Evolutionary conservation across 2,113 vertebrate genomes (phyloP).

Genomic region (Penelope pileata): DNA sequence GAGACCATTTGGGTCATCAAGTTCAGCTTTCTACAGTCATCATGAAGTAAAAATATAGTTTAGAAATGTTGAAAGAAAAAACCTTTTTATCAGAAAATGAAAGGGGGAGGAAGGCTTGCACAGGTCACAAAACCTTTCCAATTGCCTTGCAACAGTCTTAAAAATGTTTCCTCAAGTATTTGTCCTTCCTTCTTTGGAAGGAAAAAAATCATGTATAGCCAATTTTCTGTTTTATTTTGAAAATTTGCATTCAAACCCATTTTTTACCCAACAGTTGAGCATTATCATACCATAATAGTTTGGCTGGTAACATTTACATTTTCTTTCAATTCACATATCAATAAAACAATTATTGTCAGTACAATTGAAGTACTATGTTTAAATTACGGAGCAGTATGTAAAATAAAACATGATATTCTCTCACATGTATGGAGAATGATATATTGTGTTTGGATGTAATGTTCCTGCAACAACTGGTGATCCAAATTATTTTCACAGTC

Average conservation of each 20-base stretch:
- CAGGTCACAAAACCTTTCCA: background rate
- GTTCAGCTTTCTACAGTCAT: background rate
- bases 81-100: background rate
- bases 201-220: background rate
- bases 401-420: background rate
- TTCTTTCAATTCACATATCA: background rate
- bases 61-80: background rate
- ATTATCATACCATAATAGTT: background rate
- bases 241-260: background rate
- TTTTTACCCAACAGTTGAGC: background rate
- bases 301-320: background rate
- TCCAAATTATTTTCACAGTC: conserved; percentile 6
- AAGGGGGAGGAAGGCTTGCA: background rate
- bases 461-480: background rate
- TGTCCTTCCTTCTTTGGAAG: background rate
- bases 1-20: background rate
- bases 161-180: background rate
- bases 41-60: background rate
- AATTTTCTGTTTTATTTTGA: conserved; percentile 35
- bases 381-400: background rate
- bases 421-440: background rate
- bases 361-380: background rate
- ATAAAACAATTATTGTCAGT: background rate
- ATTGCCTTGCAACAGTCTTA: background rate
- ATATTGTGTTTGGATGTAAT: background rate